Evolutionary conservation across 2,888 invertebrate species (phyloP), one percentile per base, ranked within the genome.

Genomic region (Volucella inanis): DNA sequence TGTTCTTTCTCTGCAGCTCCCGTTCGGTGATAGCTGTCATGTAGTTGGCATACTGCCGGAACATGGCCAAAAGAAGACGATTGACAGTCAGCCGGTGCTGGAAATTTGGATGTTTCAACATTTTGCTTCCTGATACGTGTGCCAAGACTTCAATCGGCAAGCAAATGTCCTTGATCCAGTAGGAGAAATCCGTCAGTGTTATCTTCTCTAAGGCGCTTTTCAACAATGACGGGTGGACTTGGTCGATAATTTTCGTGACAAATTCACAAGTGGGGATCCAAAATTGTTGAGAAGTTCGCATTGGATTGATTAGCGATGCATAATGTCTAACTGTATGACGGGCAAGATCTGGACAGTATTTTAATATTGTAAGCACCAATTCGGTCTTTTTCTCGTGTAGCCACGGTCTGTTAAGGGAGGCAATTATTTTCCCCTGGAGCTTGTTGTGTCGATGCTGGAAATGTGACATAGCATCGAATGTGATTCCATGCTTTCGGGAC

Each of bases 401-500:
- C 95, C 95, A 96, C 0, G 96, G 96, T 41, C 94, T 92, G 87
- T 94, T 94, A 15, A 96, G 90, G 47, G 94, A 93, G 18, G 95
- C 93, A 54, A 96, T 89, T 38, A 96, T 93, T 87, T 89, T 89
- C 64, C 90, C 90, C 78, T 91, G 92, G 14, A 91, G 79, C 2
- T 87, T 88, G 74, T 92, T 92, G 64, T 90, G 89, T 77, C 91
- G 91, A 55, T 90, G 89, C 0, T 89, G 88, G 38, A 90, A 90
- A 47, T 90, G 88, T 3, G 93, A 92, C 87, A 93, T 94, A 88
- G 97, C 96, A 87, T 94, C 93, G 89, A 97, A 97, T 88, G 95
- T 94, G 11, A 98, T 93, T 8, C 97, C 97, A 89, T 94, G 90
- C 90, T 95, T 96, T 87, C 95, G 94, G 0, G 96, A 96, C 1